Conservation (phyloP, 2,797 vertebrate genomes). For the Eupleurogrammus muticus region DNA sequence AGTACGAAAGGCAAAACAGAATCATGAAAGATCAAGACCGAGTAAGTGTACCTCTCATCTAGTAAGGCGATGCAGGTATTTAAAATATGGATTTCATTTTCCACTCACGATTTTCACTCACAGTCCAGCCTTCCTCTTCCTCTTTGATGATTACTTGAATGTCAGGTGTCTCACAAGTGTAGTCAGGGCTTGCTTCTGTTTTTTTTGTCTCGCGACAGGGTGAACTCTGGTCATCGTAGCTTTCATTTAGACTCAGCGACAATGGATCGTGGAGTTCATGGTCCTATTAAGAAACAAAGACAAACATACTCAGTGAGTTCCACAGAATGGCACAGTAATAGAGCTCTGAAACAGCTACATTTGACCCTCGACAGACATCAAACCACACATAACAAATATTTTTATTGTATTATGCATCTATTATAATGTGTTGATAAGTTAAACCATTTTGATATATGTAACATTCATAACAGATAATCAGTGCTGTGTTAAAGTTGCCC, state of each 20-base stretch:
- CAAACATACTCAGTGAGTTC: neutral
- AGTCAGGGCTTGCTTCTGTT: conserved; percentile 33
- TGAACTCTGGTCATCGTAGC: conserved; percentile 36
- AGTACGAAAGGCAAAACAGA: conserved; percentile 12
- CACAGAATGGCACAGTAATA: too few species aligned
- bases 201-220: conserved; percentile 31
- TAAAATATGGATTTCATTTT: conserved; percentile 15
- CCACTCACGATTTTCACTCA: conserved; percentile 71
- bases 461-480: neutral
- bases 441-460: too few species aligned
- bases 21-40: neutral
- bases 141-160: conserved; percentile 70
- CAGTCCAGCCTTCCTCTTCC: conserved; percentile 73
- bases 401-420: too few species aligned
- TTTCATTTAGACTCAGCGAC: conserved; percentile 58
- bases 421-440: too few species aligned
- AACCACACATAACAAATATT: too few species aligned
- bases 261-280: conserved; percentile 65
- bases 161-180: conserved; percentile 55
- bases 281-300: conserved; percentile 48
- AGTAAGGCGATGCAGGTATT: conserved; percentile 20
- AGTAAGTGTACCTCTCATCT: neutral
- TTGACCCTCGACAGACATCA: neutral
- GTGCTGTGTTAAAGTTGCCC: neutral
- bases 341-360: too few species aligned